Percentiles rank a stretch among this genome's conserved stretches.
phyloP scores from a whole-genome alignment of 2,888 invertebrate genomes.

The Osmoderma eremita region DNA sequence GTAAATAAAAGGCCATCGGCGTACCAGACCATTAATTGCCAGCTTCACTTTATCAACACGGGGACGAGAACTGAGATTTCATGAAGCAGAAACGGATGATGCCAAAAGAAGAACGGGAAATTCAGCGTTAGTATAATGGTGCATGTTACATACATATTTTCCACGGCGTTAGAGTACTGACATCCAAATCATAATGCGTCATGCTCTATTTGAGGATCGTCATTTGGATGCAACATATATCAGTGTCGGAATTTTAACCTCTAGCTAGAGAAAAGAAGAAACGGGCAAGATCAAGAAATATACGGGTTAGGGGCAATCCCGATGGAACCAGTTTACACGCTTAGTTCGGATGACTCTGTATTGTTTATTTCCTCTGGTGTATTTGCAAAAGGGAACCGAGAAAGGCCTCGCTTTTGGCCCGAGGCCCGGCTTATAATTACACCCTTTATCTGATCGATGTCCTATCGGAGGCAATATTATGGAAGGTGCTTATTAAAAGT shows the following conservation, averaged over 20 bases:
- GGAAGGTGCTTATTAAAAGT: conserved; percentile 60
- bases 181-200: conserved; percentile 54
- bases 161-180: conserved; percentile 47
- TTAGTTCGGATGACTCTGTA: conserved; percentile 27
- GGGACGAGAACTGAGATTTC: neutral
- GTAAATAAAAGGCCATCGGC: conserved; percentile 22
- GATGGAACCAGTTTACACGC: conserved; percentile 49
- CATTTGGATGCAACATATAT: conserved; percentile 49
- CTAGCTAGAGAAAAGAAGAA: neutral
- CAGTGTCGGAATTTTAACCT: conserved; percentile 45
- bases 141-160: conserved; percentile 55
- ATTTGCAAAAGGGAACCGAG: conserved; percentile 41
- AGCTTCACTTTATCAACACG: conserved; percentile 9
- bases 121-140: neutral
- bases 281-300: neutral
- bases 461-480: conserved; percentile 54
- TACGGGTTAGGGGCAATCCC: conserved; percentile 6
- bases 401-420: conserved; percentile 40
- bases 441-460: conserved; percentile 54
- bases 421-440: conserved; percentile 54
- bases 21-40: neutral
- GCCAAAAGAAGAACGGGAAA: neutral
- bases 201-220: conserved; percentile 12
- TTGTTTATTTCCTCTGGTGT: conserved; percentile 26
- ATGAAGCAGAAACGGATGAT: conserved; percentile 8